Base-by-base conservation (phyloP, 2,113 vertebrate genomes). In the Halichoeres trimaculatus region DNA sequence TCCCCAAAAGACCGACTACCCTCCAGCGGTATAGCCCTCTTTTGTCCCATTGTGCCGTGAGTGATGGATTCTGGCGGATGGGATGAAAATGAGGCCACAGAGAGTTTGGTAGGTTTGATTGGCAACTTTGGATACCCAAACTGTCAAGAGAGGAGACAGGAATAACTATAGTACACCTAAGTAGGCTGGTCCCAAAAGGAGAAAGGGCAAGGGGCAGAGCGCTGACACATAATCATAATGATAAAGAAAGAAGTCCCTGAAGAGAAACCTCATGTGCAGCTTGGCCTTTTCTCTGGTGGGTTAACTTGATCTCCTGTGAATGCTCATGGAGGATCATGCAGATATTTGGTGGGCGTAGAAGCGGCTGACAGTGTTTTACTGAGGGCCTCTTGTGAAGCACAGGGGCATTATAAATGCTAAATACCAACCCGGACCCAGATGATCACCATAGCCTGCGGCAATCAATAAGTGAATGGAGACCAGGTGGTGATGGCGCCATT, bases 401-500 rank as follows among this genome's bases (percentile, higher is more conserved):
- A 13, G 74, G 47, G 75, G 53, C 85, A 88, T 93, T 92, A 89
- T 85, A 87, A 83, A 88, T 88, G 90, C 89, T 88, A 89, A 91
- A 86, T 58, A 82, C 79, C 74, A 71, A 87, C 85, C 80, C 47
- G 57, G 83, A 69, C 78, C 85, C 88, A 90, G 88, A 85, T 91
- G 92, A 93, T 92, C 88, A 65, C 80, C 60, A 20, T 86, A 68
- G 85, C 91, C 92, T 67, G 65, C 74, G 72, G 89, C 90, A 63
- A 91, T 93, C 88, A 90, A 90, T 90, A 87, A 69, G 75, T 73
- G 87, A 92, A 91, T 86, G 80, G 89, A 88, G 87, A 92, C 89
- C 92, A 94, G 92, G 89, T 92, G 91, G 89, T 66, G 85, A 84
- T 26, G 65, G 83, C 13, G 77, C 70, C 70, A 79, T 85, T 87